phyloP scores from a whole-genome alignment of 2,113 vertebrate genomes.

The Alces alces region DNA sequence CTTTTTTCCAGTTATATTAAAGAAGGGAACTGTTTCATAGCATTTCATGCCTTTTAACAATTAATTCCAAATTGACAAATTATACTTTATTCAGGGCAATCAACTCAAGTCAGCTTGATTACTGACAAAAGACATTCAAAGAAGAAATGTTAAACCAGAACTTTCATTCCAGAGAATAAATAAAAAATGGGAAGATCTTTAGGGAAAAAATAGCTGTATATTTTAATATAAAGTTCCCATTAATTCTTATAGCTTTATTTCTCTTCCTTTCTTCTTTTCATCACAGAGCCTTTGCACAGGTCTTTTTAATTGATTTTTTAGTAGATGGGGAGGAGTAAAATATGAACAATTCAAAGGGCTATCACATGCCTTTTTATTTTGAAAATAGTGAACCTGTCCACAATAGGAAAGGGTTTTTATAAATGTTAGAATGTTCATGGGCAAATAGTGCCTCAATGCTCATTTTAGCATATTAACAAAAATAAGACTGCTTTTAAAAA shows the following conservation, averaged over 20 bases:
- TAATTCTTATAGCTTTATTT: neutral
- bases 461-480: neutral
- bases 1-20: neutral
- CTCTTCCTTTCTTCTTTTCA: neutral
- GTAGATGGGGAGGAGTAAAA: neutral
- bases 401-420: neutral
- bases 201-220: neutral
- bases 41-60: neutral
- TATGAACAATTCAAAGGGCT: neutral
- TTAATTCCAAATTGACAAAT: neutral
- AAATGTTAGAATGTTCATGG: neutral
- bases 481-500: neutral
- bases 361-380: neutral
- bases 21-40: neutral
- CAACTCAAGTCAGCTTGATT: constrained; percentile 33
- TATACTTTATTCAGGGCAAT: neutral
- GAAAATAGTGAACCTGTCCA: neutral
- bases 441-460: neutral
- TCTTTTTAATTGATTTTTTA: neutral
- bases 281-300: neutral
- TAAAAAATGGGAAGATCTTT: neutral
- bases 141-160: neutral
- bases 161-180: neutral
- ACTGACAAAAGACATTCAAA: constrained; percentile 5
- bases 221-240: neutral